phyloP scores from a whole-genome alignment of 2,888 invertebrate genomes.

The Aleiodes leptofemur region DNA sequence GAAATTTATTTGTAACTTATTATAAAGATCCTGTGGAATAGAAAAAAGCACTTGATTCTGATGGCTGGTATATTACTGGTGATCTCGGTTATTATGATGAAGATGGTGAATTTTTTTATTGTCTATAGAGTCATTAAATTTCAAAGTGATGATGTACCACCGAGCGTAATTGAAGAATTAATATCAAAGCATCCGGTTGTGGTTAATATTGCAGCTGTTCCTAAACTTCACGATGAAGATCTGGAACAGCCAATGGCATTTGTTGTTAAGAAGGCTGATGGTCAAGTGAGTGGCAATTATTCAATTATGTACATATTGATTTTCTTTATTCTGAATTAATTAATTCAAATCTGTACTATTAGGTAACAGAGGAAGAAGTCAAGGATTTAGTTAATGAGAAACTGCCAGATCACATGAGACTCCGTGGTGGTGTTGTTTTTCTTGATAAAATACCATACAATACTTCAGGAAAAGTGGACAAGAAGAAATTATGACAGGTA shows the following conservation, averaged over 20 bases:
- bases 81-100: slow-evolving; percentile 67
- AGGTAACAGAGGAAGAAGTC: slow-evolving; percentile 67
- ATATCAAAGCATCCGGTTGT: slow-evolving; percentile 64
- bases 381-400: slow-evolving; percentile 35
- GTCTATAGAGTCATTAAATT: slow-evolving; percentile 69
- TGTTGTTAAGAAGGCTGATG: slow-evolving; percentile 53
- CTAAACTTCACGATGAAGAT: slow-evolving; percentile 62
- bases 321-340: not conserved
- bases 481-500: too few relatives aligned
- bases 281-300: slow-evolving; percentile 37
- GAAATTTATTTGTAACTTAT: slow-evolving; percentile 55
- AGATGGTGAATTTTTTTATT: slow-evolving; percentile 64
- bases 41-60: slow-evolving; percentile 53
- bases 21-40: slow-evolving; percentile 57
- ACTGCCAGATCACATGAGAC: slow-evolving; percentile 59
- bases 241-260: slow-evolving; percentile 68
- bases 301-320: not conserved
- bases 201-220: slow-evolving; percentile 66
- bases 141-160: slow-evolving; percentile 66
- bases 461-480: too few relatives aligned
- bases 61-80: slow-evolving; percentile 57
- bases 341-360: not conserved
- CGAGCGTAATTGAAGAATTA: slow-evolving; percentile 65
- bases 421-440: slow-evolving; percentile 44
- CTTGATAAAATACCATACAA: too few relatives aligned